Conservation (phyloP, 2,888 invertebrate species). For the Sturmia bella region DNA sequence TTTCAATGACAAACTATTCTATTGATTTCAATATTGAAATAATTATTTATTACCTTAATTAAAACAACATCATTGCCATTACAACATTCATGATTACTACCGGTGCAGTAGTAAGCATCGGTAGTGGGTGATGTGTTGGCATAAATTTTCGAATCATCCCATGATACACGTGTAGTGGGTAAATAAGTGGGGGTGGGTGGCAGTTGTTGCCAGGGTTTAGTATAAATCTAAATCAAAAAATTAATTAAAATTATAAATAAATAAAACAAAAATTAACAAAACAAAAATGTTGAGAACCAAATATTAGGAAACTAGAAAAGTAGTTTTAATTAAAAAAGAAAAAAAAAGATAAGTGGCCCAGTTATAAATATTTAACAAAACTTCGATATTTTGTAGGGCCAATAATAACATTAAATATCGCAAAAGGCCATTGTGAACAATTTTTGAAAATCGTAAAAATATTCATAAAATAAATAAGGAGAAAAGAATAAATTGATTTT, state of each 20-base stretch:
- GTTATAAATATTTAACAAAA: no score
- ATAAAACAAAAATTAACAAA: slow-evolving; percentile 52
- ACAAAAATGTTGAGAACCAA: slow-evolving; percentile 30
- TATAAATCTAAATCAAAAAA: slow-evolving; percentile 67
- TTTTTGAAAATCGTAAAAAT: no score
- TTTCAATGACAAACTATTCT: slow-evolving; percentile 26
- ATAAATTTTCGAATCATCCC: slow-evolving; percentile 81
- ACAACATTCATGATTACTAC: slow-evolving; percentile 81
- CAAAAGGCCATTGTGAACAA: no score
- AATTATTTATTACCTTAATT: slow-evolving; percentile 79
- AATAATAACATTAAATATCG: no score
- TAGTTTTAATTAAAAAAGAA: slow-evolving; percentile 2
- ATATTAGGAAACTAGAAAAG: slow-evolving; percentile 19
- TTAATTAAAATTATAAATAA: slow-evolving; percentile 39
- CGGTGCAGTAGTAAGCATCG: slow-evolving; percentile 79
- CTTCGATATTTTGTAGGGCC: no score
- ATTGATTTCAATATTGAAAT: slow-evolving; percentile 16
- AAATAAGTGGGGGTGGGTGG: slow-evolving; percentile 80
- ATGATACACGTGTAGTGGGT: slow-evolving; percentile 80
- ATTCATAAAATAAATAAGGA: no score
- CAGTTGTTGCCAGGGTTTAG: slow-evolving; percentile 78
- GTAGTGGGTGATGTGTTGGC: slow-evolving; percentile 71
- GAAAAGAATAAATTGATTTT: no score
- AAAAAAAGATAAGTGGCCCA: no score
- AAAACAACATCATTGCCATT: slow-evolving; percentile 82